Base-by-base conservation (phyloP, 1,140 invertebrate species). In the Cotesia typhae region DNA sequence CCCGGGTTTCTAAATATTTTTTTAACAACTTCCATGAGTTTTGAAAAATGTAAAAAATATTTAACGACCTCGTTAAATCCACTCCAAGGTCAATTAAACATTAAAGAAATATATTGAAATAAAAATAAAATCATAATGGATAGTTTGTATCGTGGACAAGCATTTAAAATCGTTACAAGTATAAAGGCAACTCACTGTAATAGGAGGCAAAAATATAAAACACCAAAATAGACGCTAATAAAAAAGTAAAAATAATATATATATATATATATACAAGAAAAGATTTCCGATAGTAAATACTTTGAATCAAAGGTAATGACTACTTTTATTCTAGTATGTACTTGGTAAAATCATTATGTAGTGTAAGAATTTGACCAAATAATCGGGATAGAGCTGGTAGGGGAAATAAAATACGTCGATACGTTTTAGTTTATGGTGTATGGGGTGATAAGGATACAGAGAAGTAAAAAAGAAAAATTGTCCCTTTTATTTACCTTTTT, bases 21-120 rank as follows among this genome's bases (percentile, higher is more conserved):
- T 14, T 9, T 59, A 20, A 59, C 6, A 20, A 36, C 57, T 59
- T 59, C 57, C 57, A 9, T 9, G 57, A 59, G 53, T 55, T 17
- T 17, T 17, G 1, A 17, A 17, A 17, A 17, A 17, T 17, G n/a
- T 55, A 20, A 59, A 59, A 47, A 59, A 35, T 59, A 12, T 59
- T 59, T 14, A 59, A 59, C 57, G 57, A 28, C n/a, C 7, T 59
- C 57, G 57, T 59, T 59, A 59, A 59, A 59, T 59, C 57, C 9
- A 59, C 14, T 59, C 20, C 0, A 1, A 28, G 14, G 5, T 59
- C 28, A 59, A 59, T 59, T 59, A 9, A 2, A 59, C 20, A 17
- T 59, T 9, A 0, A 9, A 20, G 6, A 59, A 28, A 59, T 9
- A 20, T 35, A 68, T 35, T 36, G n/a, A n/a, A 55, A 55, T 4